Base-by-base conservation (phyloP, 2,113 vertebrate genomes). In the Ceratotherium simum region DNA sequence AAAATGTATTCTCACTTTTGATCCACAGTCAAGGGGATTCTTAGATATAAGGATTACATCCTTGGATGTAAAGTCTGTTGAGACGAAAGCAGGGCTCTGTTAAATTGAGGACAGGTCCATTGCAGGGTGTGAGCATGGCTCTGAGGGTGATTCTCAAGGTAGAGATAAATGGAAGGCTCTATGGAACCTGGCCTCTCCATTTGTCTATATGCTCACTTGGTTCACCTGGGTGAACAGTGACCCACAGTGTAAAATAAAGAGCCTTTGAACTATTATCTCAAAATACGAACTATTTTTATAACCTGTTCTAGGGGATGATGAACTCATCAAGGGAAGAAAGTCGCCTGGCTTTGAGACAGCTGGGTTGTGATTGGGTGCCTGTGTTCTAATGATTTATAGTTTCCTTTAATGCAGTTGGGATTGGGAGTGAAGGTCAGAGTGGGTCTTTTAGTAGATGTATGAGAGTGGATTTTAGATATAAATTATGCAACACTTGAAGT, bases 401-500 rank as follows among this genome's bases (percentile, higher is more conserved):
- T 21, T 65, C 56, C 95, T 94, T 97, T 81, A 95, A 92, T 96
- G 96, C 96, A 92, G 79, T 75, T 96, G 94, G 83, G 95, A 96
- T 96, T 97, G 96, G 96, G 96, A 95, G 92, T n/a, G 8, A 96
- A 98, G 97, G 97, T 97, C 94, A 97, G 92, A 81, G 39, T 72
- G 93, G 90, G 94, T 97, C 89, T 97, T 96, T 96, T 58, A 95
- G 94, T 46, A 94, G 98, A 97, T 85, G 90, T 94, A 94, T 95
- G 97, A 95, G 97, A 97, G 83, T 97, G 95, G 96, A 79, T 97
- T 98, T 97, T 89, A 83, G 90, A 79, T 91, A 96, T 98, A 98
- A 98, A 98, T 98, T 98, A 97, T 95, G 96, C 95, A 98, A 62
- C 17, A 70, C 90, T 97, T 73, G 94, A 95, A 95, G 92, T 85